Evolutionary conservation across 2,797 vertebrate species (phyloP).

Genomic region (Streptopelia turtur): DNA sequence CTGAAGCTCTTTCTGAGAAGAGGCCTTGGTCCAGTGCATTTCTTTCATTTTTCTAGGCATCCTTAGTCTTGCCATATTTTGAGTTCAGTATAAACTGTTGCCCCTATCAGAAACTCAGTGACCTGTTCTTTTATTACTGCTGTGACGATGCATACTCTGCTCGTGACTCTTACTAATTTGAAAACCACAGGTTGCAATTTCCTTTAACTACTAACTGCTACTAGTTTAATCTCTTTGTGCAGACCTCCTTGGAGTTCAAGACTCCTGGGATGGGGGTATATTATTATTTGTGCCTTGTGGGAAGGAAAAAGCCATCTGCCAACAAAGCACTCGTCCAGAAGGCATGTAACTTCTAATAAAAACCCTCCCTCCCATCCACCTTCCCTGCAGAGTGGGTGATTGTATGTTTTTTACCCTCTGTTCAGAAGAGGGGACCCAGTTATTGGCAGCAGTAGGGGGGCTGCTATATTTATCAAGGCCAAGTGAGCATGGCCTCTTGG

Average conservation of each 20-base stretch:
- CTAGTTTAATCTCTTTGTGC: slow-evolving; percentile 60
- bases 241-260: slow-evolving; percentile 55
- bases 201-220: slow-evolving; percentile 54
- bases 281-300: slow-evolving; percentile 60
- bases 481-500: slow-evolving; percentile 55
- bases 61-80: neutral
- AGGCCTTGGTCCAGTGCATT: neutral
- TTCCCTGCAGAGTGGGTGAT: slow-evolving; percentile 60
- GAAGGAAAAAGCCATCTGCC: slow-evolving; percentile 57
- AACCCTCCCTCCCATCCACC: neutral
- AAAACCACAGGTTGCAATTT: slow-evolving; percentile 69
- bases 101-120: slow-evolving; percentile 2
- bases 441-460: slow-evolving; percentile 44
- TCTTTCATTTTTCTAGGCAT: neutral
- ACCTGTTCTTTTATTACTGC: slow-evolving; percentile 11
- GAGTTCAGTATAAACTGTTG: neutral
- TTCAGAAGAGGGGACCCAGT: slow-evolving; percentile 15
- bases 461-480: slow-evolving; percentile 56
- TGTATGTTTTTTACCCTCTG: slow-evolving; percentile 46
- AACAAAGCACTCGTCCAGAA: slow-evolving; percentile 69
- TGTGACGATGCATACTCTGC: slow-evolving; percentile 2
- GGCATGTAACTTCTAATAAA: slow-evolving; percentile 63
- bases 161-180: slow-evolving; percentile 59
- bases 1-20: neutral
- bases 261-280: slow-evolving; percentile 27